Base-by-base conservation (phyloP, 2,113 vertebrate genomes). In the Nycticorax nycticorax region DNA sequence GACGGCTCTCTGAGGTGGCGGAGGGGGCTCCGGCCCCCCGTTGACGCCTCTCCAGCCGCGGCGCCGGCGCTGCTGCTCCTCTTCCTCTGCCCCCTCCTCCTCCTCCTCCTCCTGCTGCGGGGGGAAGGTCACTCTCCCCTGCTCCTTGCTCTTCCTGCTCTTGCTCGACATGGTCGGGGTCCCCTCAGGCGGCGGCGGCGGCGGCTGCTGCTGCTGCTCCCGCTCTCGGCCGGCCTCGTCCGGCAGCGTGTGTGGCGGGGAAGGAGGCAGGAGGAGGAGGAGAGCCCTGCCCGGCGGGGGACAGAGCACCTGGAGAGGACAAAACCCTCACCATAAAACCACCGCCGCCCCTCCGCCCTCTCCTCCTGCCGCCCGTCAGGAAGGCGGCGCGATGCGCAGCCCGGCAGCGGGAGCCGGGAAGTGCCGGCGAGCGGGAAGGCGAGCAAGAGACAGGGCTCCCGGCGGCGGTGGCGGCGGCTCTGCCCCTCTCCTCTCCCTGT, bases 11-110 rank as follows among this genome's bases (percentile, higher is more conserved):
- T 19, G 94, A 26, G 59, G 95, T 10, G 86, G 96, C 81, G 76
- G 95, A 53, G 84, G 95, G 87, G 97, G 95, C 93, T 98, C 98
- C 45, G 97, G 97, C 7, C 97, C 98, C 71, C 98, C 98, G 82
- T 98, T 98, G 95, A 98, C 96, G 77, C 98, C 98, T 84, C 97
- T 94, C 98, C 98, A 98, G 88, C 98, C 97, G 64, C 97, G 97
- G 92, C 97, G 97, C 80, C 97, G 90, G 83, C 92, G 97, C 88
- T 96, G 96, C 82, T 88, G 96, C 84, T 96, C 96, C 60, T 98
- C 98, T 90, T 97, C 92, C 79, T 96, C 98, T 6, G 95, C 88
- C 15, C 77, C 95, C 68, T 96, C 97, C 89, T 56, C 55, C 56
- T 94, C 55, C 56, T 94, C 93, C 81, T 94, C 93, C 81, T 94